These are phyloP conservation scores for Gyrodactylus salaris DNA, from an alignment of 1,140 invertebrate genomes.

Conservation along the genomic window DNA sequence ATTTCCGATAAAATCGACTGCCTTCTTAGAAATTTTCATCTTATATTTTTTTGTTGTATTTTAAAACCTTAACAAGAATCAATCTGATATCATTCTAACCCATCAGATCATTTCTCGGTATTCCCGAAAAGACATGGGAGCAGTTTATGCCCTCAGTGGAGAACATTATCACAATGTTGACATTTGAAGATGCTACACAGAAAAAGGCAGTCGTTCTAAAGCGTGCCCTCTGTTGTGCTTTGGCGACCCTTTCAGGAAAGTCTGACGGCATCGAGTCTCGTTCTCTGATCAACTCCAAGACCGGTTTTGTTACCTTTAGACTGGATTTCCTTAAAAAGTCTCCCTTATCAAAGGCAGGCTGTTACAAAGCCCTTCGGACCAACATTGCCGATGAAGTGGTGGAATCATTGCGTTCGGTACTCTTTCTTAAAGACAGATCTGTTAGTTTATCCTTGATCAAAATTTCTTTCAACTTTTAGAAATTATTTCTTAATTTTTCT, in stretches of 20 bases:
- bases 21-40: no score
- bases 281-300: not conserved
- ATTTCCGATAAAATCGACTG: no score
- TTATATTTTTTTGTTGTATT: no score
- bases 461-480: not conserved
- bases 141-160: not conserved
- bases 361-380: not conserved
- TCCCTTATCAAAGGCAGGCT: not conserved
- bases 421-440: not conserved
- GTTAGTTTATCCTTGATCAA: not conserved
- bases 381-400: not conserved
- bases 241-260: conserved; percentile 1
- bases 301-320: not conserved
- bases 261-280: not conserved
- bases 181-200: not conserved
- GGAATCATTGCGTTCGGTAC: not conserved
- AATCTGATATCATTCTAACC: no score
- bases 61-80: no score
- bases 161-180: not conserved
- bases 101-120: not conserved
- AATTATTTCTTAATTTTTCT: not conserved
- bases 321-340: not conserved
- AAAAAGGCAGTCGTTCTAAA: not conserved
- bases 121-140: not conserved
- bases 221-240: not conserved